Percentiles rank a stretch among this genome's conserved stretches.
Evolutionary conservation across 1,140 invertebrate species (phyloP).

Genomic region (Pissodes strobi): DNA sequence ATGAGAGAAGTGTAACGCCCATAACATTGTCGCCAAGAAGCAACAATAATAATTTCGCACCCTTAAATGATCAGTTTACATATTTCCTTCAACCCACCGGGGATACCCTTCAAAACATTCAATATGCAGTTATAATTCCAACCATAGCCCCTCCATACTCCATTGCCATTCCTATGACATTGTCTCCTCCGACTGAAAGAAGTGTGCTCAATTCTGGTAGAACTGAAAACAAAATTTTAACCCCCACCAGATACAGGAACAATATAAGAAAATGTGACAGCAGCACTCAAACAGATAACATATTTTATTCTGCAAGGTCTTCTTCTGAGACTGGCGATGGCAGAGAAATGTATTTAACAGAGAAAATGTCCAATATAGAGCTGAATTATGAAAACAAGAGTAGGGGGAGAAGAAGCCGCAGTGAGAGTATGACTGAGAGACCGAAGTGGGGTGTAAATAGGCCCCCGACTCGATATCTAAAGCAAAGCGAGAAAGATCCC

Average conservation of each 20-base stretch:
- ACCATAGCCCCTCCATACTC: conserved; percentile 49
- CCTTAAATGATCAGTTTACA: conserved; percentile 26
- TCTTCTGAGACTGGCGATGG: conserved; percentile 7
- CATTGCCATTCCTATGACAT: conserved; percentile 38
- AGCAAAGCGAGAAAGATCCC: conserved; percentile 77
- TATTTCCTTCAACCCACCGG: conserved; percentile 57
- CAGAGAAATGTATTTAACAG: conserved; percentile 47
- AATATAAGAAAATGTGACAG: conserved; percentile 62
- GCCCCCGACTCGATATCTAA: conserved; percentile 72
- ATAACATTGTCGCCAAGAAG: not conserved
- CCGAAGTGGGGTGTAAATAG: conserved; percentile 72
- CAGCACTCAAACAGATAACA: conserved; percentile 69
- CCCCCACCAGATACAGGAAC: conserved; percentile 64
- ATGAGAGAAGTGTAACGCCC: conserved; percentile 13
- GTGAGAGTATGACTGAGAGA: conserved; percentile 62
- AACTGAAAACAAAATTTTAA: conserved; percentile 62
- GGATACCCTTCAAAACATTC: conserved; percentile 53
- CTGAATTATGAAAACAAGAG: conserved; percentile 50
- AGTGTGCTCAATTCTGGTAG: conserved; percentile 30
- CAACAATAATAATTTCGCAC: conserved; percentile 1
- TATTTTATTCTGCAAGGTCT: conserved; percentile 16
- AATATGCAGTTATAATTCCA: conserved; percentile 62
- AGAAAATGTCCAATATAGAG: conserved; percentile 51
- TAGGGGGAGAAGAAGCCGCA: conserved; percentile 60
- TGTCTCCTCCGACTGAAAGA: conserved; percentile 30